Percentiles rank a stretch among this genome's conserved stretches.
Evolutionary conservation across 1,140 invertebrate genomes (phyloP).

Genomic region (Aphelenchoides avenae): DNA sequence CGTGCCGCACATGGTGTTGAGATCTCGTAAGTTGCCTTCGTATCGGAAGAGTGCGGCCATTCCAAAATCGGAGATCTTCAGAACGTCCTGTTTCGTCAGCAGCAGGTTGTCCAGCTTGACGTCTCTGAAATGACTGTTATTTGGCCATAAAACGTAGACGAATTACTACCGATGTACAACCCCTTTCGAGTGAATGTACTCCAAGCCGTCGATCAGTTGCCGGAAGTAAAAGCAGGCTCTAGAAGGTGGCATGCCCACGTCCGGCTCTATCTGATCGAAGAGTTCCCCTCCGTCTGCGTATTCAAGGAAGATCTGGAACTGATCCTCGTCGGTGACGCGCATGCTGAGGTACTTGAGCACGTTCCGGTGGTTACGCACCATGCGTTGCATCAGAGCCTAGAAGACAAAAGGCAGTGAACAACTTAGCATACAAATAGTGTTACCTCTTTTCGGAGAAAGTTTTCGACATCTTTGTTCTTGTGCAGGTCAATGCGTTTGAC

Average conservation of each 20-base stretch:
- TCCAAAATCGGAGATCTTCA: slow-evolving; percentile 96
- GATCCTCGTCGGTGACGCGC: slow-evolving; percentile 15
- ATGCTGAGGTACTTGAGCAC: slow-evolving; percentile 30
- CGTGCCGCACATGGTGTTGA: slow-evolving; percentile 85
- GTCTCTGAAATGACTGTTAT: no score
- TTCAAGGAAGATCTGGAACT: slow-evolving; percentile 83
- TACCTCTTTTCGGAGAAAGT: slow-evolving; percentile 15
- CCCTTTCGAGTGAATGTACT: slow-evolving; percentile 59
- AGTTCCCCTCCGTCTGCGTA: slow-evolving; percentile 92
- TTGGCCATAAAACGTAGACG: no score
- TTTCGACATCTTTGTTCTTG: neutral
- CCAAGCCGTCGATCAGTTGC: slow-evolving; percentile 70
- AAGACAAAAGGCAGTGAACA: no score
- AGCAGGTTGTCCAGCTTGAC: slow-evolving; percentile 68
- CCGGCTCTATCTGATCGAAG: slow-evolving; percentile 93
- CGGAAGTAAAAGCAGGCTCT: slow-evolving; percentile 82
- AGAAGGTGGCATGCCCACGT: slow-evolving; percentile 77
- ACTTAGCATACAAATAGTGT: no score
- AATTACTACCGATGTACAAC: slow-evolving; percentile 60
- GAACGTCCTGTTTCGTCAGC: slow-evolving; percentile 76
- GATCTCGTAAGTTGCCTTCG: slow-evolving; percentile 69
- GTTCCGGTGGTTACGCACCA: slow-evolving; percentile 17
- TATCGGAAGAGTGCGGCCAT: slow-evolving; percentile 76
- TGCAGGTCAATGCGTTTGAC: slow-evolving; percentile 33
- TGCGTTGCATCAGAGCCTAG: slow-evolving; percentile 31